Conservation (phyloP, 2,888 invertebrate genomes). For the Didymodactylos carnosus region DNA sequence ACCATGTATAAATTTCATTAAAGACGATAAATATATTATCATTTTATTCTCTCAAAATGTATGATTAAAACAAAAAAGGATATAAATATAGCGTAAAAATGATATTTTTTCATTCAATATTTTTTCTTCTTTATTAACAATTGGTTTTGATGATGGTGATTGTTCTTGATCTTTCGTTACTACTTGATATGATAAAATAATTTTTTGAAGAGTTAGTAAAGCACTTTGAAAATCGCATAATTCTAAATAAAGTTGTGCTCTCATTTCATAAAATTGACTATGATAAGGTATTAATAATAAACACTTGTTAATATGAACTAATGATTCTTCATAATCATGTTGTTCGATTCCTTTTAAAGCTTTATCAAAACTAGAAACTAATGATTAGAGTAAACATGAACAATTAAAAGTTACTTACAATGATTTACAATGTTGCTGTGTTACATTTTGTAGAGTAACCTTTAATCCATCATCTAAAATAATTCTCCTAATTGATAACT, state of each 20-base stretch:
- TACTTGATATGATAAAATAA: not conserved
- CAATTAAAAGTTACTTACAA: too few relatives aligned
- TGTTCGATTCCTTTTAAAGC: not conserved
- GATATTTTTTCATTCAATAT: not conserved
- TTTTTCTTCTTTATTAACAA: not conserved
- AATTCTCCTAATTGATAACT: not conserved
- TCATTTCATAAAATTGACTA: not conserved
- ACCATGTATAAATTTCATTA: too few relatives aligned
- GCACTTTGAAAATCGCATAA: not conserved
- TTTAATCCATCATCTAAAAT: not conserved
- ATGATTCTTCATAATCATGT: not conserved
- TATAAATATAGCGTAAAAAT: not conserved
- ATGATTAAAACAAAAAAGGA: too few relatives aligned
- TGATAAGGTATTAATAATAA: not conserved
- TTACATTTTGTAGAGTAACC: not conserved
- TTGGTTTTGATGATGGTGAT: too few relatives aligned
- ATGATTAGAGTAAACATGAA: not conserved
- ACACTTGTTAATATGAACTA: not conserved
- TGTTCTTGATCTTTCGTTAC: not conserved
- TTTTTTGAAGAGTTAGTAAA: not conserved
- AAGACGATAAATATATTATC: too few relatives aligned
- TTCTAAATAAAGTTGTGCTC: not conserved
- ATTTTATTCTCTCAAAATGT: too few relatives aligned
- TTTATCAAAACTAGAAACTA: not conserved
- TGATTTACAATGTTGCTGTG: not conserved